phyloP scores from a whole-genome alignment of 64 coral and sea anemone species.

The Porites lutea region DNA sequence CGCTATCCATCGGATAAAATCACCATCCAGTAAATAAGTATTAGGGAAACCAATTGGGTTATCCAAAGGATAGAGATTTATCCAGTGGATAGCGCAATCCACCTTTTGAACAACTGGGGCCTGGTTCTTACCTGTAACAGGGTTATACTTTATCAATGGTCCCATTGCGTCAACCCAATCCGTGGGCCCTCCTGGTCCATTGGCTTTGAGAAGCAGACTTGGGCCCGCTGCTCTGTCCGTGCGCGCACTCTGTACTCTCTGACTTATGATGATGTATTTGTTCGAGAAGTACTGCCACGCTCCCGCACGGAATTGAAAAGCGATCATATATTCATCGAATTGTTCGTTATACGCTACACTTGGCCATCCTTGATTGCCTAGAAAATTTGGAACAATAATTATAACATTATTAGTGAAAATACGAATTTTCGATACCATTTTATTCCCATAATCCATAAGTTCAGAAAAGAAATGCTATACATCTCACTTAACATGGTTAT shows the following conservation, averaged over 20 bases:
- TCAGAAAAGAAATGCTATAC: too few relatives aligned
- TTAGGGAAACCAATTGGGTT: too few relatives aligned
- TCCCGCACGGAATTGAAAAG: constrained; percentile 83
- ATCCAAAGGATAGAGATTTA: too few relatives aligned
- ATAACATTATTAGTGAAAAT: not conserved
- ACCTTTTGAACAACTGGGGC: too few relatives aligned
- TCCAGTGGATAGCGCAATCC: too few relatives aligned
- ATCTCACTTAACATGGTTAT: too few relatives aligned
- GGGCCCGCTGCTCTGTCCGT: constrained; percentile 66
- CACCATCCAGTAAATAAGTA: too few relatives aligned
- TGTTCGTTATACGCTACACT: constrained; percentile 64
- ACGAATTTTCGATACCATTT: too few relatives aligned
- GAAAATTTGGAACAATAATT: not conserved
- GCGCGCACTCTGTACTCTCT: constrained; percentile 51
- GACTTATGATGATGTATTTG: constrained; percentile 73
- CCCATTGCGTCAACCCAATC: constrained; percentile 32
- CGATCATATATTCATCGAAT: constrained; percentile 64
- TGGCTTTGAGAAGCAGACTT: constrained; percentile 35
- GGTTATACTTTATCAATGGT: constrained; percentile 71
- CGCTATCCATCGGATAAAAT: too few relatives aligned
- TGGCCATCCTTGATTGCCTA: constrained; percentile 94
- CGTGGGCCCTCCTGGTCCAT: not conserved
- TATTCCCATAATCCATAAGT: too few relatives aligned
- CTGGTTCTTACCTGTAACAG: constrained; percentile 63
- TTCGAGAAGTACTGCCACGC: constrained; percentile 44